Evolutionary conservation across 2,888 invertebrate species (phyloP), one percentile per base, ranked within the genome.

Genomic region (Linnaemya vulpina): DNA sequence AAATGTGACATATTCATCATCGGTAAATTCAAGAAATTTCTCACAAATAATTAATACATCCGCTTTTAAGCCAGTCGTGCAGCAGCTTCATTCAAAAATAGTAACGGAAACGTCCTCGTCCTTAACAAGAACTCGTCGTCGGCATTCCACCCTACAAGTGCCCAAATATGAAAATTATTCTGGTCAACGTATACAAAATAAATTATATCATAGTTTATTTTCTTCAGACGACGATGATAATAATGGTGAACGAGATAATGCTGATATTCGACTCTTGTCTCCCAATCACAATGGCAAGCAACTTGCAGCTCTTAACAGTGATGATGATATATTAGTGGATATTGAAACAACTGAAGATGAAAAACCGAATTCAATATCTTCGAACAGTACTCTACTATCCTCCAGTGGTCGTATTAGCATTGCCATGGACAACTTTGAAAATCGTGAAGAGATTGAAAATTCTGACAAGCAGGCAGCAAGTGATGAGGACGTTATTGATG

Each of bases 271-370:
- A 20, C 9, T 11, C 8, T 17, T n/a, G 15, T 71, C 17, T 17
- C n/a, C 63, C n/a, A 51, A 11, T n/a, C 55, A 53, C 4, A 35
- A 58, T 13, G 30, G 38, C 10, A 75, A 77, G 1, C n/a, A 30
- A 3, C 53, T 53, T 2, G n/a, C 53, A 10, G 15, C 20, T n/a
- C 43, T 63, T 13, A 51, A 74, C 13, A 68, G 58, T 38, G 80
- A 88, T 20, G 89, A 89, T 17, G 91, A 97, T 88, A 96, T 96
- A 90, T 95, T 95, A 87, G 97, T 97, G 13, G 97, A 97, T 89
- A 97, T 97, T 87, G 97, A 97, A 91, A 97, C 97, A 11, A 97
- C 96, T 0, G 96, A 96, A 89, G 97, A 96, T 87, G 96, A 96
- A 30, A 77, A 83, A 35, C 76, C 76, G 8, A 9, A 55, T 25